Evolutionary conservation across 53 echinoderm and acorn worm genomes (phyloP), one percentile per base, ranked within the genome.

Genomic region (Holothuria leucospilota): DNA sequence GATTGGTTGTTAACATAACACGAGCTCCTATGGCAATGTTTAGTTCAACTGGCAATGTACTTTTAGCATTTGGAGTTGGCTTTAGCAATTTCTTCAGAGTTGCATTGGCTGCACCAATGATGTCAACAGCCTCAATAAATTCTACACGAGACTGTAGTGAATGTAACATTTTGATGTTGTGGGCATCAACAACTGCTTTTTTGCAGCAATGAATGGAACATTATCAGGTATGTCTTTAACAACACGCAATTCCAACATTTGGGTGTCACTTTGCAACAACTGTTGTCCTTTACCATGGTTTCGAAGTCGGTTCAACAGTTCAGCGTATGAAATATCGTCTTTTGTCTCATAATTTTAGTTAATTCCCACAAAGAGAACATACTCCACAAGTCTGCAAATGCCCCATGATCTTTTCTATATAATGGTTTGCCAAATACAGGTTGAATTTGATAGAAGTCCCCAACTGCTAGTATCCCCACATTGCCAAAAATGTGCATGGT

Each of bases 321-420:
- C 5, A 6, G 93, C 90, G 77, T 84, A 87, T 38, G 60, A 21
- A 20, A 20, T 20, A 79, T 90, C 90, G 38, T 93, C 51, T 88
- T 88, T 87, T 93, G 90, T 62, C 93, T 77, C 93, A 93, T 93
- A 15, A 93, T 82, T 52, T 87, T 90, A 49, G 67, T 68, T 75
- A 18, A 90, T 51, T 62, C 90, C 84, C 5, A 87, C 71, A 51
- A 51, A 66, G 21, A n/a, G n/a, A n/a, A n/a, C n/a, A n/a, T n/a
- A n/a, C n/a, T n/a, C n/a, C n/a, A n/a, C n/a, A n/a, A n/a, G 69
- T 58, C n/a, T 24, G 20, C 63, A 78, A 30, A 59, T 51, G 51
- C 77, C 39, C 11, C 84, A 51, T 34, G 61, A 6, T 77, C 84
- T 59, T 78, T 66, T 23, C 83, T 84, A 15, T 87, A 78, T 9